Conservation (phyloP, 2,113 vertebrate genomes). For the Hemibagrus wyckioides region DNA sequence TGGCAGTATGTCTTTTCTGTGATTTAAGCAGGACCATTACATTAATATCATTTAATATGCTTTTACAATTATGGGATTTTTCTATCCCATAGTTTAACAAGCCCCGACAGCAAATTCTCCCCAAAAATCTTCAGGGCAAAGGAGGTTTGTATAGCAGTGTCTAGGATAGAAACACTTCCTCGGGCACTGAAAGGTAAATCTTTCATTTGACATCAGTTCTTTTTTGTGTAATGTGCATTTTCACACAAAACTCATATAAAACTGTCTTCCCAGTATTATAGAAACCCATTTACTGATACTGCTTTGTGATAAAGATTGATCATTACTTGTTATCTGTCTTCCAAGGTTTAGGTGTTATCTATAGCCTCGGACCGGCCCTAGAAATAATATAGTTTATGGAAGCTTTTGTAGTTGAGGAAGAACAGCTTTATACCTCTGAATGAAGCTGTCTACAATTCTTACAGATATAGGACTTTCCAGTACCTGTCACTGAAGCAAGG, state of each 20-base stretch:
- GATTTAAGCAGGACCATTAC: not conserved
- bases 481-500: not conserved
- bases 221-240: not conserved
- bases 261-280: not conserved
- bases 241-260: not conserved
- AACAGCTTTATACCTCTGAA: not conserved
- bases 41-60: not conserved
- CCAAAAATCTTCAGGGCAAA: not conserved
- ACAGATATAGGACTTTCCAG: not conserved
- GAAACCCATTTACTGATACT: not conserved
- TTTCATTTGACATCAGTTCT: not conserved
- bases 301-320: constrained; percentile 1
- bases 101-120: not conserved
- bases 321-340: not conserved
- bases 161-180: not conserved
- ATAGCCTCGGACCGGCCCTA: not conserved
- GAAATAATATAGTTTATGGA: not conserved
- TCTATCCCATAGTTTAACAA: not conserved
- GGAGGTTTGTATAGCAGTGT: not conserved
- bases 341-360: not conserved
- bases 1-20: not conserved
- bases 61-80: not conserved
- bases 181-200: not conserved
- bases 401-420: not conserved
- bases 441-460: not conserved